phyloP scores from a whole-genome alignment of 1,140 invertebrate species.

The Drosophila bocqueti region DNA sequence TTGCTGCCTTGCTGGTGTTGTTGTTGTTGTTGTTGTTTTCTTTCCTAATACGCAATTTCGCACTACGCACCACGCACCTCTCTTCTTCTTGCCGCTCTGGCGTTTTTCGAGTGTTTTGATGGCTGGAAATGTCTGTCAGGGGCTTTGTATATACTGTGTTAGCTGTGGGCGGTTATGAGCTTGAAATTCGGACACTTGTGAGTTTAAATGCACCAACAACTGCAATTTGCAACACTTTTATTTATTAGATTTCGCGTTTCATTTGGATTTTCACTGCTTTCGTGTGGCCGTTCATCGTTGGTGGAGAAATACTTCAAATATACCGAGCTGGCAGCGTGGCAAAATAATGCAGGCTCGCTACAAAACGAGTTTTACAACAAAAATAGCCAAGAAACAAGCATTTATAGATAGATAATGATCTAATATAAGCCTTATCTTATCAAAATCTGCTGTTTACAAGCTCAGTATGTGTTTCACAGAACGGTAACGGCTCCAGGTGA shows the following conservation, averaged over 20 bases:
- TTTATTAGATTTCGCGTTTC: conserved; percentile 49
- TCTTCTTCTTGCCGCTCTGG: conserved; percentile 30
- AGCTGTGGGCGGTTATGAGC: conserved; percentile 8
- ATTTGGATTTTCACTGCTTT: conserved; percentile 55
- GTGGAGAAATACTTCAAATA: conserved; percentile 18
- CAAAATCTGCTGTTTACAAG: not conserved
- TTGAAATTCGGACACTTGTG: conserved; percentile 10
- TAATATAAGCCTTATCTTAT: not conserved
- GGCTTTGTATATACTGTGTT: conserved; percentile 10
- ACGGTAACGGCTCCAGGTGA: conserved; percentile 1
- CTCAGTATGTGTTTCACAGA: not conserved
- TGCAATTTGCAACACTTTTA: conserved; percentile 46
- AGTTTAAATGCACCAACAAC: conserved; percentile 47
- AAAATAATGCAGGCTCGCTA: not conserved
- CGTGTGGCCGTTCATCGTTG: conserved; percentile 30
- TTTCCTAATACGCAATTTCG: conserved; percentile 76
- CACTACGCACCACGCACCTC: conserved; percentile 64
- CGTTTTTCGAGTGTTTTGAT: conserved; percentile 24
- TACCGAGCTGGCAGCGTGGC: conserved; percentile 24
- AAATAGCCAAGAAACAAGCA: not conserved
- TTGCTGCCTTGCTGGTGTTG: conserved; percentile 7
- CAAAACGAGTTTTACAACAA: not conserved
- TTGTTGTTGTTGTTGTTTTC: conserved; percentile 54
- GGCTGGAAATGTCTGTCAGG: conserved; percentile 17
- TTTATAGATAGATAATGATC: accelerated